A percentile compares a stretch with the other conserved stretches of the same genome.
Conservation (phyloP, 1,140 invertebrate species). For the Diuraphis noxia region DNA sequence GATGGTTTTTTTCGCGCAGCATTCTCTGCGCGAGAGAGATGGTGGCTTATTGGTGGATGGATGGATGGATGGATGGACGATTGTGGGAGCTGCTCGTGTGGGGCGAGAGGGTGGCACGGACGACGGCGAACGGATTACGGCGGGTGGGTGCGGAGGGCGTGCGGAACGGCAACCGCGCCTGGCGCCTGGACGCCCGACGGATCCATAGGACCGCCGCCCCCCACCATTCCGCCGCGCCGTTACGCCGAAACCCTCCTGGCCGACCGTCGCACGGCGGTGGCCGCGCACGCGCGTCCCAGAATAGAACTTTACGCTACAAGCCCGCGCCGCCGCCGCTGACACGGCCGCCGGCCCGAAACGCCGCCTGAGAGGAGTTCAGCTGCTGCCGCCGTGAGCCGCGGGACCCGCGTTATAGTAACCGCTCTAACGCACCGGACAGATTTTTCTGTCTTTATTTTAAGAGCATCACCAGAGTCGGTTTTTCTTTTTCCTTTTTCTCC, state of each 20-base stretch:
- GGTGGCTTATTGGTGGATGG: background rate
- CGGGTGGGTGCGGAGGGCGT: background rate
- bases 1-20: background rate
- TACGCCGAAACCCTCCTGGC: conserved; percentile 1
- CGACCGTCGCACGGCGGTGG: background rate
- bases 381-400: conserved; percentile 54
- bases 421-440: conserved; percentile 49
- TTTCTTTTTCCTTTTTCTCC: conserved; percentile 41
- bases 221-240: background rate
- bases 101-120: background rate
- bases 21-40: background rate
- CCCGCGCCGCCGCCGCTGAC: background rate
- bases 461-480: conserved; percentile 31
- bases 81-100: background rate
- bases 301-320: conserved; percentile 46
- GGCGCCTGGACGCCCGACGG: conserved; percentile 53
- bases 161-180: conserved; percentile 51
- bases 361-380: conserved; percentile 51
- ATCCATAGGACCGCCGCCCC: conserved; percentile 47
- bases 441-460: conserved; percentile 46
- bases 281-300: conserved; percentile 53
- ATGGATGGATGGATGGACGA: no score
- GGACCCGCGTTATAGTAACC: conserved; percentile 52
- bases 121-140: background rate
- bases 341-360: conserved; percentile 48